Percentiles rank a stretch among this genome's conserved stretches.
These are phyloP conservation scores for Heteromurus nitidus DNA, from an alignment of 2,888 invertebrate species.

Conservation along the genomic window DNA sequence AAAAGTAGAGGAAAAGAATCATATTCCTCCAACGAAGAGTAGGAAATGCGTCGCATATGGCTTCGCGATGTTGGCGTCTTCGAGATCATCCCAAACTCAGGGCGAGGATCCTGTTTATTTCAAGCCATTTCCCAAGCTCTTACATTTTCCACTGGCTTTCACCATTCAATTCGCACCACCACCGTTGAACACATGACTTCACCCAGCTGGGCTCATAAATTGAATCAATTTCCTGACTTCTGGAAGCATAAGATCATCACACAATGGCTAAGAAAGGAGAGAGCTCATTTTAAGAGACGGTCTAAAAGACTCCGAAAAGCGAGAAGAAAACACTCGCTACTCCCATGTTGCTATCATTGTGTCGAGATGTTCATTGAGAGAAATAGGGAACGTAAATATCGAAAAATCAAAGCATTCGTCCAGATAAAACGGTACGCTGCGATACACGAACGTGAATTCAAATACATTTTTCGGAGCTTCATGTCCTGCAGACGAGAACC, in stretches of 20 bases:
- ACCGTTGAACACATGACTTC: slow-evolving; percentile 46
- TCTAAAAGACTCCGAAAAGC: background rate
- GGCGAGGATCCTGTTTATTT: slow-evolving; percentile 65
- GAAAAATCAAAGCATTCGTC: slow-evolving; percentile 8
- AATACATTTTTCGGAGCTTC: slow-evolving; percentile 46
- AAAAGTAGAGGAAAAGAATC: too few relatives aligned
- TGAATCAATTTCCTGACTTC: slow-evolving; percentile 37
- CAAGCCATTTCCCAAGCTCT: slow-evolving; percentile 65
- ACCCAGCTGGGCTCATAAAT: slow-evolving; percentile 24
- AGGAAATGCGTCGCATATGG: slow-evolving; percentile 48
- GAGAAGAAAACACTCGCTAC: background rate
- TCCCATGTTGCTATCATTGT: background rate
- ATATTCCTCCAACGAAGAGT: too few relatives aligned
- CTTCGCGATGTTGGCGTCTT: slow-evolving; percentile 62
- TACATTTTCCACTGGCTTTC: slow-evolving; percentile 31
- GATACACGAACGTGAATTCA: slow-evolving; percentile 14
- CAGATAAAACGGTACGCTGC: background rate
- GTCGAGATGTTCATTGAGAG: slow-evolving; percentile 17
- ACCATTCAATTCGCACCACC: slow-evolving; percentile 42
- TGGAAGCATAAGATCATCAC: slow-evolving; percentile 53
- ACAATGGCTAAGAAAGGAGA: slow-evolving; percentile 36
- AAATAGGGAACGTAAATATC: background rate
- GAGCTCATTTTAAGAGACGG: background rate
- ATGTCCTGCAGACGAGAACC: slow-evolving; percentile 52
- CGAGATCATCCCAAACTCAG: slow-evolving; percentile 60